Percentiles rank a stretch among this genome's conserved stretches.
These are phyloP conservation scores for Nebria salina DNA, from an alignment of 2,888 invertebrate species.

Conservation along the genomic window DNA sequence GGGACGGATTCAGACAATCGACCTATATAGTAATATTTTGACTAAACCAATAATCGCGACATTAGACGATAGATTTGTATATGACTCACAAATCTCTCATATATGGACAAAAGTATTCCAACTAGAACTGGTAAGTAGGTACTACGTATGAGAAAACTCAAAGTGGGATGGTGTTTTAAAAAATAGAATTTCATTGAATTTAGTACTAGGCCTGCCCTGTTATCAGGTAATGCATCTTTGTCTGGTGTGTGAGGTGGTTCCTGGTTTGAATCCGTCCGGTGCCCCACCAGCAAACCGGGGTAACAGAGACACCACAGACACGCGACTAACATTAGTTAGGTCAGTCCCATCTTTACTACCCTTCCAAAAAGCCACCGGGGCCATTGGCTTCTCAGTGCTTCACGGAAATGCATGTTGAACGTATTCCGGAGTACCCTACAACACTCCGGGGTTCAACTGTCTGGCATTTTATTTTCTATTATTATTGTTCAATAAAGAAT, in stretches of 20 bases:
- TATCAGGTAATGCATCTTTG: constrained; percentile 49
- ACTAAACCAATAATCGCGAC: too few relatives aligned
- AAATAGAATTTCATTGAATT: background rate
- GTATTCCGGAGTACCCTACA: background rate
- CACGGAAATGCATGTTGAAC: background rate
- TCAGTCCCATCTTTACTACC: constrained; percentile 54
- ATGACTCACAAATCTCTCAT: too few relatives aligned
- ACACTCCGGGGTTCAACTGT: too few relatives aligned
- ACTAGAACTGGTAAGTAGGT: too few relatives aligned
- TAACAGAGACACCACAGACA: constrained; percentile 50
- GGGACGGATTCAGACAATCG: constrained; percentile 46
- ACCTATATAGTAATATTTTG: background rate
- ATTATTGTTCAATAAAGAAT: too few relatives aligned
- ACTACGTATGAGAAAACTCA: too few relatives aligned
- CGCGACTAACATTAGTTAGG: constrained; percentile 56
- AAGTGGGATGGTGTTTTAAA: too few relatives aligned
- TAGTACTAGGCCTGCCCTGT: constrained; percentile 47
- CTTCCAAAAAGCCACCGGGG: background rate
- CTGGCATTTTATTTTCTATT: too few relatives aligned
- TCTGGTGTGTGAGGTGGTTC: constrained; percentile 31
- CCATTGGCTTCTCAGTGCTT: background rate
- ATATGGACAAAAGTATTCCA: too few relatives aligned
- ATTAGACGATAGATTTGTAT: too few relatives aligned
- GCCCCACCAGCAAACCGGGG: constrained; percentile 9
- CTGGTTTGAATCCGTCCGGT: constrained; percentile 27